Conservation (phyloP, 23 tunicate species). For the Halocynthia aurantium region DNA sequence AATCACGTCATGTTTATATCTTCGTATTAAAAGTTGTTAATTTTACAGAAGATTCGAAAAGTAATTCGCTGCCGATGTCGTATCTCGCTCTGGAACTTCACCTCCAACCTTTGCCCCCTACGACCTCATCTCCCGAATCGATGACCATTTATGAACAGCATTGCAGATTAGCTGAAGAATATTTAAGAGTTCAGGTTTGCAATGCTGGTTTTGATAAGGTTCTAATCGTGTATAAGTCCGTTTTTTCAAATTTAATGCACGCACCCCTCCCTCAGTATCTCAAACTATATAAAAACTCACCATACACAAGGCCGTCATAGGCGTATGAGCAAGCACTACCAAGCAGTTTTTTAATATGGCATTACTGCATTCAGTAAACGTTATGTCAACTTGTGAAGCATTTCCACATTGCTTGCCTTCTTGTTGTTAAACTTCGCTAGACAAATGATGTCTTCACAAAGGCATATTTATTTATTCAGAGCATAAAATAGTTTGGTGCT, state of each 20-base stretch:
- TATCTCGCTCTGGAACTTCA: constrained; percentile 88
- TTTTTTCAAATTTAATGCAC: not conserved
- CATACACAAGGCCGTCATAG: no score
- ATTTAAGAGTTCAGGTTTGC: constrained; percentile 63
- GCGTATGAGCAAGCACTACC: no score
- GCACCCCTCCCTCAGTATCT: not conserved
- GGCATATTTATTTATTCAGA: not conserved
- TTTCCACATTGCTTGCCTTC: no score
- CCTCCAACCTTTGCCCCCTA: constrained; percentile 88
- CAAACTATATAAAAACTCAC: not conserved
- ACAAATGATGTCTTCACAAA: not conserved
- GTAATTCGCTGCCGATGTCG: constrained; percentile 30
- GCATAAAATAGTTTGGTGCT: not conserved
- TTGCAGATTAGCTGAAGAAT: constrained; percentile 86
- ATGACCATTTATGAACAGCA: constrained; percentile 73
- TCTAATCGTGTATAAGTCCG: not conserved
- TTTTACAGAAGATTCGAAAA: constrained; percentile 20
- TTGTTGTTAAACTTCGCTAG: no score
- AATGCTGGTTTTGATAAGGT: not conserved
- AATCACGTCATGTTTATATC: no score
- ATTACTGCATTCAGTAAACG: no score
- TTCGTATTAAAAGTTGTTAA: not conserved
- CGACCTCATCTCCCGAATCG: constrained; percentile 64
- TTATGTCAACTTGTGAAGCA: no score
- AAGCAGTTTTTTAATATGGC: no score